phyloP scores from a whole-genome alignment of 92 coral and sea anemone species.

The Porites divaricata region DNA sequence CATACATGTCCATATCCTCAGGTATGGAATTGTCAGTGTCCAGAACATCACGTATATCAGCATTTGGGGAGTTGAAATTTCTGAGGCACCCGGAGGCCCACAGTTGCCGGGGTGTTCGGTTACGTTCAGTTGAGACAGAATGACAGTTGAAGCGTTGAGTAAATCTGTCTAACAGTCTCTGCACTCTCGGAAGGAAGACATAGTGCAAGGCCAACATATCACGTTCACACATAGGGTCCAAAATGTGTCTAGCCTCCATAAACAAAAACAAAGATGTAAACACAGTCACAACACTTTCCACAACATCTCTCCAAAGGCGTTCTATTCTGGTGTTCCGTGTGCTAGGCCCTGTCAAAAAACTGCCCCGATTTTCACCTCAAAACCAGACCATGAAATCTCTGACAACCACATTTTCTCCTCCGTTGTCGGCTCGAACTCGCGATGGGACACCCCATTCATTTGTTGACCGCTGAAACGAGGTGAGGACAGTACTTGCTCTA shows the following conservation, averaged over 20 bases:
- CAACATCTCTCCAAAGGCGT: slow-evolving; percentile 70
- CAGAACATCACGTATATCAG: slow-evolving; percentile 37
- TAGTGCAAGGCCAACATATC: slow-evolving; percentile 48
- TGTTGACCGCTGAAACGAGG: slow-evolving; percentile 21
- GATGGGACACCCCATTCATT: slow-evolving; percentile 59
- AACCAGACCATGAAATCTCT: slow-evolving; percentile 38
- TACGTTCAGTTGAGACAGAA: slow-evolving; percentile 41
- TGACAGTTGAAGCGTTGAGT: slow-evolving; percentile 34
- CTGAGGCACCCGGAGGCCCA: slow-evolving; percentile 53
- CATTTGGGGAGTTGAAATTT: slow-evolving; percentile 23
- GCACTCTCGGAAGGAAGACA: slow-evolving; percentile 51
- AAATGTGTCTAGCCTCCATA: slow-evolving; percentile 19
- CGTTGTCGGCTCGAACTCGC: slow-evolving; percentile 62
- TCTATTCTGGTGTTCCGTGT: slow-evolving; percentile 60
- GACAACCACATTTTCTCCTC: slow-evolving; percentile 61
- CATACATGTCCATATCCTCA: slow-evolving; percentile 16
- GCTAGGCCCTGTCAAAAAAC: slow-evolving; percentile 61
- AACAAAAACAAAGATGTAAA: slow-evolving; percentile 31
- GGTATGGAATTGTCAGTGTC: slow-evolving; percentile 2
- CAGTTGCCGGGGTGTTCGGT: slow-evolving; percentile 56
- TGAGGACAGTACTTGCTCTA: slow-evolving; percentile 47
- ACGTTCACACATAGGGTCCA: slow-evolving; percentile 6
- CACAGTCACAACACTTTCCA: slow-evolving; percentile 43
- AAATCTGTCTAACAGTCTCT: slow-evolving; percentile 46
- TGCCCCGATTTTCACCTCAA: slow-evolving; percentile 58